Base-by-base conservation (phyloP, 2,888 invertebrate species). In the Beris morrisii region DNA sequence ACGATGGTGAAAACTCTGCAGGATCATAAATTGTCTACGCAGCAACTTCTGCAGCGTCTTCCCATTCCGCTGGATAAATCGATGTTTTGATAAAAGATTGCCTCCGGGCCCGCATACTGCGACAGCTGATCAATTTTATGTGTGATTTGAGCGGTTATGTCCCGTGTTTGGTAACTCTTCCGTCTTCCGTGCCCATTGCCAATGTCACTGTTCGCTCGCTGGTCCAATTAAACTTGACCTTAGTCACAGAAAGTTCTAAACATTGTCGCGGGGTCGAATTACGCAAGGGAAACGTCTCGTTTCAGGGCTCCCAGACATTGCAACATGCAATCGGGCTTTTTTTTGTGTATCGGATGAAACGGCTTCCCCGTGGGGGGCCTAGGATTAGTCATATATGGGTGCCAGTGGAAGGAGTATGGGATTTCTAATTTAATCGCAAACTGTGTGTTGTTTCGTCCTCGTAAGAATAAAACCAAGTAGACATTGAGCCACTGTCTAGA, bases 261-360 rank as follows among this genome's bases (percentile, higher is more conserved):
- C 38, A 52, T 50, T 61, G 38, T 4, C n/a, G 38, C 13, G 9
- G 43, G 50, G 2, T 28, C 3, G 9, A 48, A 4, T 59, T 48
- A 46, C 46, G 58, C 58, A 48, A n/a, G 58, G 12, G 46, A 54
- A 53, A 28, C 12, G 53, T 53, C 53, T 22, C 9, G 15, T 7
- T 13, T 7, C 15, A 7, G n/a, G 15, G 50, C 7, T 13, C 4
- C 53, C 31, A 13, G 32, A 43, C 50, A 52, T 61, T 61, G 61
- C 38, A 50, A 52, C 61, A 61, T 61, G 61, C 61, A 52, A 61
- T 31, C 6, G 15, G n/a, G 50, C 50, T 61, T 52, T 48, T 59
- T 31, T 50, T 22, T 15, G 50, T 61, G 11, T 61, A 38, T 12
- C 13, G 15, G 15, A 15, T 15, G 28, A 28, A 28, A 50, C 28